A percentile compares a stretch with the other conserved stretches of the same genome.
Evolutionary conservation across 2,888 invertebrate genomes (phyloP).

Genomic region (Actias luna): DNA sequence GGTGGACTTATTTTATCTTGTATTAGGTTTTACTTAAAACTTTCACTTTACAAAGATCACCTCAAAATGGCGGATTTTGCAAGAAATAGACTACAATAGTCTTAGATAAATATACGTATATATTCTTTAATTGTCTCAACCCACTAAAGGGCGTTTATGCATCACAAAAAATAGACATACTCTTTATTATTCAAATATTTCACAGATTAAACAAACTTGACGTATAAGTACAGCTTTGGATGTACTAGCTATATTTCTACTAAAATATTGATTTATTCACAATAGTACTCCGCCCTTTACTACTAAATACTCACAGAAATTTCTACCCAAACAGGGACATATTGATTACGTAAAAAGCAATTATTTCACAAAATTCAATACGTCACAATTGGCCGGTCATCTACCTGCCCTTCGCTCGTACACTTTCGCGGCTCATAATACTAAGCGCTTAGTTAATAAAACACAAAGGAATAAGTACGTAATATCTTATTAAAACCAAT

Average conservation of each 20-base stretch:
- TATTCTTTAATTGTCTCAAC: no score
- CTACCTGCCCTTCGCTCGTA: background rate
- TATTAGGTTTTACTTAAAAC: background rate
- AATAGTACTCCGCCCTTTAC: background rate
- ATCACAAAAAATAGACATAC: no score
- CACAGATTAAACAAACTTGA: no score
- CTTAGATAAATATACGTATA: no score
- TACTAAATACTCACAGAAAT: no score
- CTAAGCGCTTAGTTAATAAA: background rate
- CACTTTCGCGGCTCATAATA: background rate
- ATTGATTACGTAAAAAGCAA: background rate
- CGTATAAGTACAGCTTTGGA: no score
- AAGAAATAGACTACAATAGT: no score
- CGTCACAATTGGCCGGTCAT: background rate
- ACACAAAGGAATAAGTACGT: background rate
- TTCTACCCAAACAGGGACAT: background rate
- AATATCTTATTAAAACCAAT: background rate
- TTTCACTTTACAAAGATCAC: background rate
- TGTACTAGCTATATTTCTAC: no score
- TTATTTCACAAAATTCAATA: background rate
- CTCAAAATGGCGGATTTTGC: conserved; percentile 1
- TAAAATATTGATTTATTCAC: no score
- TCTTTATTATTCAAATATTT: no score
- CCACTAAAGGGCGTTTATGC: no score
- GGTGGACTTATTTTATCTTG: background rate